Conservation (phyloP, 2,888 invertebrate species). For the Lithophane ornitopus region DNA sequence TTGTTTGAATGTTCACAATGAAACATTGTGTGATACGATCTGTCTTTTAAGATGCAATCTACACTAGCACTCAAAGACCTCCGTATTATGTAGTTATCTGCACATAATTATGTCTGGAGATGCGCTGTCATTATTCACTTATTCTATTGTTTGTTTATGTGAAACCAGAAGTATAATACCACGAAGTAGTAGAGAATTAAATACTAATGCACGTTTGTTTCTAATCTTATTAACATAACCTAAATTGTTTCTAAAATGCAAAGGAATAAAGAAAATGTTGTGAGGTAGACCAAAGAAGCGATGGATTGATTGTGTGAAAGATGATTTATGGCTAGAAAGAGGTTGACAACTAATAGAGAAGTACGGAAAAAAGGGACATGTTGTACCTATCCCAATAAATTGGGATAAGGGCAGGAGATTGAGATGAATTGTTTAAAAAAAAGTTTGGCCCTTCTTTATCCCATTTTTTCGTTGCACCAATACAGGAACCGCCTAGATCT, state of each 20-base stretch:
- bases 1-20: conserved; percentile 8
- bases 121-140: conserved; percentile 25
- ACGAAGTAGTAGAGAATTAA: background rate
- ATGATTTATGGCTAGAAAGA: no score
- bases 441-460: no score
- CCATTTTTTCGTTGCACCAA: background rate
- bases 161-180: background rate
- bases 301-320: no score
- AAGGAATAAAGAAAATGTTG: no score
- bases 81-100: conserved; percentile 24
- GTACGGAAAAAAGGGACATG: no score
- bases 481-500: background rate
- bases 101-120: conserved; percentile 3
- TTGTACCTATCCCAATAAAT: no score
- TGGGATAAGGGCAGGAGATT: no score
- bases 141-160: conserved; percentile 10
- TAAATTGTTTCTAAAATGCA: background rate
- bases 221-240: background rate
- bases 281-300: no score
- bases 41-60: conserved; percentile 33
- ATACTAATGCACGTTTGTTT: background rate
- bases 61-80: conserved; percentile 33
- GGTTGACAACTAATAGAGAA: no score
- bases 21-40: conserved; percentile 16
- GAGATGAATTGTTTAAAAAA: background rate